Conservation (phyloP, 2,113 vertebrate genomes). For the Phocoena phocoena region DNA sequence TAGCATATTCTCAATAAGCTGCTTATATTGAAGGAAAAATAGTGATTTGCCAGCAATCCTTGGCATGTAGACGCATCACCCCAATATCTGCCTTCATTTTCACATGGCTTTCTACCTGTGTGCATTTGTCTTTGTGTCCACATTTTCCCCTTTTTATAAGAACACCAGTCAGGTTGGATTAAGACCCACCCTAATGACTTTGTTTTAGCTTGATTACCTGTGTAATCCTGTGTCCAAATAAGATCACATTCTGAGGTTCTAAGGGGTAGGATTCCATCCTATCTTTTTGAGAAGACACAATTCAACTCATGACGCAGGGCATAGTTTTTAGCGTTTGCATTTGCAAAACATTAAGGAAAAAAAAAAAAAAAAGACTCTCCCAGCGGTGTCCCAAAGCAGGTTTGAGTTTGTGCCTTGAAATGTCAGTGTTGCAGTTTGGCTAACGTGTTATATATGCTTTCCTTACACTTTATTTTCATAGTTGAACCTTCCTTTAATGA, state of each 20-base stretch:
- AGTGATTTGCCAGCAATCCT: neutral
- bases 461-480: neutral
- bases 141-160: neutral
- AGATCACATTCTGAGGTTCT: neutral
- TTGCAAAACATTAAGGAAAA: neutral
- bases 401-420: neutral
- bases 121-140: neutral
- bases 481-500: neutral
- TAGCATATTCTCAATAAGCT: slow-evolving; percentile 46
- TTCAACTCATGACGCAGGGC: neutral
- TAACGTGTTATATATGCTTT: neutral
- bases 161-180: neutral
- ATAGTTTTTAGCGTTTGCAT: neutral
- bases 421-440: neutral
- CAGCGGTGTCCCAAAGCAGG: neutral
- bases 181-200: neutral
- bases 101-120: rapidly evolving
- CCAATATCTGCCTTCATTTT: neutral
- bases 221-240: neutral
- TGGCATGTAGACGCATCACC: neutral
- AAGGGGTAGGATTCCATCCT: neutral
- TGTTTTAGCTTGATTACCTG: neutral
- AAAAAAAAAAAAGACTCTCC: neutral
- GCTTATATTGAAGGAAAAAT: slow-evolving; percentile 48
- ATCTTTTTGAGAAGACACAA: neutral